Evolutionary conservation across 2,797 vertebrate species (phyloP).

Genomic region (Parauchenoglanis punctatus): DNA sequence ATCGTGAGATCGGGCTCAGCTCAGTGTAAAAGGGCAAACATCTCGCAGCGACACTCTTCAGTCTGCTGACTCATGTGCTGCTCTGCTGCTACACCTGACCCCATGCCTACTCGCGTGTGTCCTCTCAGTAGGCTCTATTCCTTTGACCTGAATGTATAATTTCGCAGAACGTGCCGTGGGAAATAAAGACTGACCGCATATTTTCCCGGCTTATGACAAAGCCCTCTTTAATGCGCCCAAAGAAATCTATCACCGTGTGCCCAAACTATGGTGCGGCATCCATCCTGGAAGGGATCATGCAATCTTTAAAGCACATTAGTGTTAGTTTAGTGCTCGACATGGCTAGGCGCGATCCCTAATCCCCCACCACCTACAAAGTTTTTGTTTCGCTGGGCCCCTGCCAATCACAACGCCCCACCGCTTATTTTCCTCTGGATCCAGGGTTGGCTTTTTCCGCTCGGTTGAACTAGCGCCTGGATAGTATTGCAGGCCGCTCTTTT

Average conservation of each 20-base stretch:
- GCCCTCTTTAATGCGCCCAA: background rate
- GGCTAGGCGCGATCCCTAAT: conserved; percentile 21
- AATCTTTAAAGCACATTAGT: conserved; percentile 17
- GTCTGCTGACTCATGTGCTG: background rate
- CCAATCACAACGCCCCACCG: conserved; percentile 36
- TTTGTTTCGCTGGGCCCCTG: conserved; percentile 29
- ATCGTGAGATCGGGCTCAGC: background rate
- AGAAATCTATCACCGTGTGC: background rate
- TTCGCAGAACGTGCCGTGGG: background rate
- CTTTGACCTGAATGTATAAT: background rate
- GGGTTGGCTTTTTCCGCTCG: conserved; percentile 57
- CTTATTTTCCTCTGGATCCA: conserved; percentile 47
- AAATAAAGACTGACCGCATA: background rate
- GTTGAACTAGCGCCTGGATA: conserved; percentile 70
- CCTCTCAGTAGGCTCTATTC: background rate
- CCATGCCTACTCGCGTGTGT: background rate
- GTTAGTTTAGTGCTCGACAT: background rate
- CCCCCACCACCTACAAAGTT: conserved; percentile 22
- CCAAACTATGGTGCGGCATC: background rate
- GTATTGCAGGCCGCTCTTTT: conserved; percentile 69
- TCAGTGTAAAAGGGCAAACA: conserved; percentile 5
- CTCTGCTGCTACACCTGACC: background rate
- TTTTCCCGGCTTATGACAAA: background rate
- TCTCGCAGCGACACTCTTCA: background rate
- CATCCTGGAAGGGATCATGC: conserved; percentile 20